Evolutionary conservation across 2,888 invertebrate species (phyloP), one percentile per base, ranked within the genome.

Genomic region (Eupeodes latifasciatus): DNA sequence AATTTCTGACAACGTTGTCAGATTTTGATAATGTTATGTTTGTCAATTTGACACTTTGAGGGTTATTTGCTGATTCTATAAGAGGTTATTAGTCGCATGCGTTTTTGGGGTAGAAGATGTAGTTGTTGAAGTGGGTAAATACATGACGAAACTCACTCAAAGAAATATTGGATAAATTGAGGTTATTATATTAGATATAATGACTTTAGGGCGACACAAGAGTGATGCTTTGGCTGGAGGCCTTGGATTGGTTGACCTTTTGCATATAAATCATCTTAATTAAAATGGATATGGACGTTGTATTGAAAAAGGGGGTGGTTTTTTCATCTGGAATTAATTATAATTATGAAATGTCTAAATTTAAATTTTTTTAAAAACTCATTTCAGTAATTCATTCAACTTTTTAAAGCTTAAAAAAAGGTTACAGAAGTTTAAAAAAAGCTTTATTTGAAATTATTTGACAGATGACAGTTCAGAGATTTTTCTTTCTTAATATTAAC

Each of bases 11-110:
- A 59, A 47, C 27, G 55, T 59, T 72, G 57, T 72, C 57, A 72
- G 55, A 72, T 57, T 44, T 57, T 55, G 19, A 44, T 27, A 16
- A 19, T 72, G 57, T 72, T n/a, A n/a, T 72, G 71, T 44, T 44
- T 71, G 71, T 44, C 71, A 57, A 27, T 57, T 57, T 57, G 71
- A 71, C 57, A 44, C 53, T 53, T 69, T 69, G 51, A 7, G 34
- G 67, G 51, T 49, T 51, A 51, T 67, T 67, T 67, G n/a, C 9
- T n/a, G 51, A 34, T 4, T 27, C 34, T 34, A 1, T 40, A 40
- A 34, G 6, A 51, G 66, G 66, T 27, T 27, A 66, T 47, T 19
- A 66, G 47, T 49, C 27, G 47, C 47, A 47, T 64, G 44, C 16
- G 16, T 19, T 5, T 64, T 64, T 0, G 47, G 14, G 10, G n/a